Base-by-base conservation (phyloP, 1,140 invertebrate species). In the Drosophila subobscura region DNA sequence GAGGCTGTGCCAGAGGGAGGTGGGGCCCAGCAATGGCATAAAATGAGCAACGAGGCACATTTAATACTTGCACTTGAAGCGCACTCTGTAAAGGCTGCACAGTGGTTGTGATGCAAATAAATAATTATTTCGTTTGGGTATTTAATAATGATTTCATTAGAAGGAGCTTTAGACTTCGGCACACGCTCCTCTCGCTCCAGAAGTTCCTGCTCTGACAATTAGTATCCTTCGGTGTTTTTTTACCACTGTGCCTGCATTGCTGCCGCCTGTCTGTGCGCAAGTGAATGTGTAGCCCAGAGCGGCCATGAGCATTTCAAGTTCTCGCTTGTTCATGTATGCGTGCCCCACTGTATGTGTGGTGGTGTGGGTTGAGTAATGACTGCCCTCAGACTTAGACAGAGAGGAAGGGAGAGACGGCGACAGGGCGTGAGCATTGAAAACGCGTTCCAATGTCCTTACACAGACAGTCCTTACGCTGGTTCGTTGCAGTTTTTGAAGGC, bases 301-400 rank as follows among this genome's bases (percentile, higher is more conserved):
- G 63, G 57, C 73, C 68, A 76, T 57, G 55, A 46, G 64, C 64
- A 42, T 37, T 42, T 50, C 45, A 59, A 45, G 29, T 56, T 42
- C 41, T 16, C 27, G 27, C 25, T 51, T 44, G 37, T 25, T 49
- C 56, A 53, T 56, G 40, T 50, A 29, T 46, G 57, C 25, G 61
- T 46, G 52, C 61, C 75, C 79, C 74, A 72, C 64, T 72, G 61
- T 68, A 54, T 46, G 47, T 54, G 71, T 59, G 49, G 63, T 57
- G 68, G 71, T 75, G 53, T 60, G 63, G 77, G 66, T 79, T 85
- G 80, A 84, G 72, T 79, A 84, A 84, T 84, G 80, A 85, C 78
- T 79, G 72, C 60, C 71, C 65, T 71, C 55, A 56, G 75, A 54
- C 54, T 37, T 37, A 37, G 33, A 12, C 33, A 37, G 33, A 37